Conservation (phyloP, 2,113 vertebrate species). For the Malurus melanocephalus region DNA sequence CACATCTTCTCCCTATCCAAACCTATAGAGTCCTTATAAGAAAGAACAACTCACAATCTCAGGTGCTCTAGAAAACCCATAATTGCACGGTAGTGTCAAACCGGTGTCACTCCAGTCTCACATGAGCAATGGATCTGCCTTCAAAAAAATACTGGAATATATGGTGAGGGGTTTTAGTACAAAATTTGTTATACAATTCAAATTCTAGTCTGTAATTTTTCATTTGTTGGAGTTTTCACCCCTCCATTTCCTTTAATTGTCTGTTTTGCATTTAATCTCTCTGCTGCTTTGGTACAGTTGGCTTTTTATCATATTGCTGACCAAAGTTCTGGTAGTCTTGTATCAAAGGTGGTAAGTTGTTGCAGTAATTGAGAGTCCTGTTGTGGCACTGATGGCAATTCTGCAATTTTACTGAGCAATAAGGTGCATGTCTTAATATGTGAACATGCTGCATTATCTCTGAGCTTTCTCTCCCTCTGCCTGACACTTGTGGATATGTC, state of each 20-base stretch:
- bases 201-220: not conserved
- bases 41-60: not conserved
- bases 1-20: not conserved
- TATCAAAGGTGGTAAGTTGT: not conserved
- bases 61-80: not conserved
- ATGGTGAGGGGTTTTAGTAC: not conserved
- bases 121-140: not conserved
- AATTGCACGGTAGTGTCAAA: not conserved
- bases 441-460: not conserved
- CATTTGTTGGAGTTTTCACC: not conserved
- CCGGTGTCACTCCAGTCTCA: not conserved
- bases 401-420: not conserved
- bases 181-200: not conserved
- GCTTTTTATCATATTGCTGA: slow-evolving; percentile 24
- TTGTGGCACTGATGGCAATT: not conserved
- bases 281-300: not conserved
- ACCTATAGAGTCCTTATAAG: not conserved
- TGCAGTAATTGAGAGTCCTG: not conserved
- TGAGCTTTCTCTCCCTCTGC: not conserved
- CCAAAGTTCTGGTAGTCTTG: not conserved
- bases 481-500: not conserved
- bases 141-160: not conserved
- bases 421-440: not conserved
- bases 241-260: not conserved
- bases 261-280: slow-evolving; percentile 24